Evolutionary conservation across 2,797 vertebrate species (phyloP).

Genomic region (Monodelphis domestica): DNA sequence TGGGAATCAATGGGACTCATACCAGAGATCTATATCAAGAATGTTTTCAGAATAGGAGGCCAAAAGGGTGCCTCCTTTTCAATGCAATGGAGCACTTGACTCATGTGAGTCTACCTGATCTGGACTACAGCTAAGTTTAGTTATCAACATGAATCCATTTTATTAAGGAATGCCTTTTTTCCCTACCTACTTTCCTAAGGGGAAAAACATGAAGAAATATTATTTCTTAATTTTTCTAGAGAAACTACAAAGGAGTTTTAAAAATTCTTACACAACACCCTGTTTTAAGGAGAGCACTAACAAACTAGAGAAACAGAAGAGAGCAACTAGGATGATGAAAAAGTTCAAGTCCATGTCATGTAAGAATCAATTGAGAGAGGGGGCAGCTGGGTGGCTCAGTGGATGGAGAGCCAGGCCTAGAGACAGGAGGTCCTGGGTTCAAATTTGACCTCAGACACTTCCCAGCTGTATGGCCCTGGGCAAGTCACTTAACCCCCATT

Average conservation of each 20-base stretch:
- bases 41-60: background rate
- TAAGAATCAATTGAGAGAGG: background rate
- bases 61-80: background rate
- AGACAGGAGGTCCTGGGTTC: no score
- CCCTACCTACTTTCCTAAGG: background rate
- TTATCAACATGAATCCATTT: background rate
- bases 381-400: no score
- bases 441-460: no score
- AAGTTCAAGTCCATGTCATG: background rate
- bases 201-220: background rate
- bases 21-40: background rate
- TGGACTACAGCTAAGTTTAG: background rate
- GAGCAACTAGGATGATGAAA: background rate
- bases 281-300: background rate
- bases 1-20: background rate
- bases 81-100: background rate
- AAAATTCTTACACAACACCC: background rate
- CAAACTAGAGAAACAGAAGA: background rate
- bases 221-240: background rate
- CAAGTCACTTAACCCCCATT: no score
- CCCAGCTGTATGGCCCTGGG: no score
- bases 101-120: background rate
- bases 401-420: no score
- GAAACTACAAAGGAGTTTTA: background rate
- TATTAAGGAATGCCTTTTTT: background rate